Percentiles rank a stretch among this genome's conserved stretches.
Evolutionary conservation across 2,113 vertebrate genomes (phyloP).

Genomic region (Centropristis striata): DNA sequence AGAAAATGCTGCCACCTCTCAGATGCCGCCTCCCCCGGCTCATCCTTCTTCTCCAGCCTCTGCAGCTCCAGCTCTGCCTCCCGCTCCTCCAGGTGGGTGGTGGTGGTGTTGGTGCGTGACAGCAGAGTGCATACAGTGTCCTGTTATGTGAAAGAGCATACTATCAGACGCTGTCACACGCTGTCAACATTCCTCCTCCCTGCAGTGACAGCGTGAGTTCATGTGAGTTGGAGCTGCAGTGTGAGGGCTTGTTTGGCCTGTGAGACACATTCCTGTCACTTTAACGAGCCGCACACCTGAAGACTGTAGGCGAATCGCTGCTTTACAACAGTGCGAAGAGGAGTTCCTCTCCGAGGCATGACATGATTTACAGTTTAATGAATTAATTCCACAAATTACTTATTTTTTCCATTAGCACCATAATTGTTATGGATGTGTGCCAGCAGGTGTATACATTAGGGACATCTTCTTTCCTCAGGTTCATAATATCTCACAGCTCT

Average conservation of each 20-base stretch:
- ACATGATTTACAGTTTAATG: background rate
- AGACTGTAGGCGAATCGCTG: background rate
- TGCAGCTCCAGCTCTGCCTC: slow-evolving; percentile 88
- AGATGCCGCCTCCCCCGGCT: slow-evolving; percentile 88
- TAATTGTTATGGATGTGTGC: background rate
- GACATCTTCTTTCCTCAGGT: too few species aligned
- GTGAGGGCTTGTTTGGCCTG: background rate
- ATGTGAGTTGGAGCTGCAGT: background rate
- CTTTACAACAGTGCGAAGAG: background rate
- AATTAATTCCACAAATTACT: background rate
- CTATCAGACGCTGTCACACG: background rate
- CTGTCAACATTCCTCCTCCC: background rate
- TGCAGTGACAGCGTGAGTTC: background rate
- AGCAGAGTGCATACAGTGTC: slow-evolving; percentile 88
- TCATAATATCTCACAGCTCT: background rate
- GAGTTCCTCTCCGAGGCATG: background rate
- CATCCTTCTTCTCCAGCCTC: slow-evolving; percentile 90
- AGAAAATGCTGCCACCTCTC: slow-evolving; percentile 85
- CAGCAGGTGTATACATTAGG: background rate
- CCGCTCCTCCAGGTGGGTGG: slow-evolving; percentile 89
- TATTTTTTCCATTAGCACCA: background rate
- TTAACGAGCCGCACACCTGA: background rate
- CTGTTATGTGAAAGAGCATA: slow-evolving; percentile 73
- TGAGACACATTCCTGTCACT: slow-evolving; percentile 34
- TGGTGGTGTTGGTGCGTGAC: slow-evolving; percentile 86